phyloP scores from a whole-genome alignment of 2,797 vertebrate genomes.

The Pteronotus mesoamericanus region DNA sequence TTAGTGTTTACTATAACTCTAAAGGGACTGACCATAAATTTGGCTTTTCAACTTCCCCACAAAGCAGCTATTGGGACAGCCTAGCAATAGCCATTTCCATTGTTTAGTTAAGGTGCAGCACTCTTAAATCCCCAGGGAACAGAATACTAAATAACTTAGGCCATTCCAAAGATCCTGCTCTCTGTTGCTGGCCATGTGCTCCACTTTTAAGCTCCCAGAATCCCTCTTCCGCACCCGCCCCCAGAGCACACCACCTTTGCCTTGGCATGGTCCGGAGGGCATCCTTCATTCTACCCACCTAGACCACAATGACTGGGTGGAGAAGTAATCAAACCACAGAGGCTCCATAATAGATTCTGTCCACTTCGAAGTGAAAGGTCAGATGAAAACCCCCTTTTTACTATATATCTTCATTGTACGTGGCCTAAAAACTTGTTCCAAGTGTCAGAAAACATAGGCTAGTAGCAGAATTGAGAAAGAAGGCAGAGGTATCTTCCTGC shows the following conservation, averaged over 20 bases:
- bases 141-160: background rate
- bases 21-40: background rate
- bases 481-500: background rate
- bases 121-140: background rate
- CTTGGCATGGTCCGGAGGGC: background rate
- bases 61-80: background rate
- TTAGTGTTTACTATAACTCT: background rate
- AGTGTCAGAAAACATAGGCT: background rate
- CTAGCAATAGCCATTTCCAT: background rate
- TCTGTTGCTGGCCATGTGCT: background rate
- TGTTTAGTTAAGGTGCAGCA: background rate
- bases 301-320: background rate
- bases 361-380: background rate
- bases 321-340: background rate
- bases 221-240: accelerated
- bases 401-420: background rate
- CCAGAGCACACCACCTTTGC: background rate
- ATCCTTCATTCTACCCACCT: background rate
- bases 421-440: background rate
- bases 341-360: background rate
- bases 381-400: background rate
- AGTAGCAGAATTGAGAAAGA: background rate
- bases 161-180: background rate
- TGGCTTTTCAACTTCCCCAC: background rate
- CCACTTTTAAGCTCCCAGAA: background rate